These are phyloP conservation scores for Diachrysia chrysitis DNA, from an alignment of 2,888 invertebrate species.

Conservation along the genomic window DNA sequence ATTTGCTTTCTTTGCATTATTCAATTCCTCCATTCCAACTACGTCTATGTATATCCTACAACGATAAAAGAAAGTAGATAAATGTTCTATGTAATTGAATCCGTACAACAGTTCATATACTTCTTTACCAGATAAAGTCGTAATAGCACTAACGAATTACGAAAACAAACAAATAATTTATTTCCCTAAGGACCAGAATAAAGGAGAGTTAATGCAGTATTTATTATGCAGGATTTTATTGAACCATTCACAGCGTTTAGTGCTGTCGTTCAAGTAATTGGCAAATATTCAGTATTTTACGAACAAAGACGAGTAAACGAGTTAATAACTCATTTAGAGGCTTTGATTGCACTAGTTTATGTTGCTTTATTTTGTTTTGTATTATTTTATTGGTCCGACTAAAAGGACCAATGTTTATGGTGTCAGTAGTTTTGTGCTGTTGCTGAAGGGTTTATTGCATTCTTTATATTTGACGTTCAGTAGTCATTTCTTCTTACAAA, in stretches of 20 bases:
- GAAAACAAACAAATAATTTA: slow-evolving; percentile 21
- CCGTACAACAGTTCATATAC: too few relatives aligned
- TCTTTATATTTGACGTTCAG: neutral
- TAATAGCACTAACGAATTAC: neutral
- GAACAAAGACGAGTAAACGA: slow-evolving; percentile 33
- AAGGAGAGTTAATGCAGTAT: slow-evolving; percentile 42
- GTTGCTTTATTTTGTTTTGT: slow-evolving; percentile 36
- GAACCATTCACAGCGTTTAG: slow-evolving; percentile 24
- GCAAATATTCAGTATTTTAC: slow-evolving; percentile 45
- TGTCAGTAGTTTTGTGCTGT: neutral
- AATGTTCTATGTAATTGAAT: too few relatives aligned
- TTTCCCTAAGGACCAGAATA: slow-evolving; percentile 23
- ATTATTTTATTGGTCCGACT: slow-evolving; percentile 21
- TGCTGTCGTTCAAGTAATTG: slow-evolving; percentile 42
- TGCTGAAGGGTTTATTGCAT: neutral
- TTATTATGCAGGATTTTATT: slow-evolving; percentile 47
- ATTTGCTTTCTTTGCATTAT: too few relatives aligned
- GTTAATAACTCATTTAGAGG: slow-evolving; percentile 47
- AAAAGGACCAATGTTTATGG: neutral
- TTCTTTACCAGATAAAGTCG: neutral
- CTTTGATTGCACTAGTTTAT: slow-evolving; percentile 28
- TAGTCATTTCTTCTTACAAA: too few relatives aligned
- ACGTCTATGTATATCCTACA: too few relatives aligned
- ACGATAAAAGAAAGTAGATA: too few relatives aligned
- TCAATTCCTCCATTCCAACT: too few relatives aligned